Base-by-base conservation (phyloP, 2,113 vertebrate species). In the Thamnaconus septentrionalis region DNA sequence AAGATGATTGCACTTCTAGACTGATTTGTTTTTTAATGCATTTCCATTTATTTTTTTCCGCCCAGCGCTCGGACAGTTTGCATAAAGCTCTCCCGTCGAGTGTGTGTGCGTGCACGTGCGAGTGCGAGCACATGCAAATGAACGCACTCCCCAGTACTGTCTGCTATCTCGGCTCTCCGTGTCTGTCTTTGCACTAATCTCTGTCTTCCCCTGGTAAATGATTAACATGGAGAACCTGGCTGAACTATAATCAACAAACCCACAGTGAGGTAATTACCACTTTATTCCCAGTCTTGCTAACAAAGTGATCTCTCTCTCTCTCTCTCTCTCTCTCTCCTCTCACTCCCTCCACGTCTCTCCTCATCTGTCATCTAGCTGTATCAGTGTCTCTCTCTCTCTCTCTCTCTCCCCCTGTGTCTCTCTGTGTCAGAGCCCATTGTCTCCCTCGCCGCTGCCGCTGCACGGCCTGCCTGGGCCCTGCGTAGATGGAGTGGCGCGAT, bases 211-310 rank as follows among this genome's bases (percentile, higher is more conserved):
- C 71, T 67, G 69, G 77, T 86, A 85, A 92, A 89, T 88, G 83
- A 91, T 91, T 91, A 90, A 88, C 86, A 88, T 74, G 59, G 72
- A 83, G 82, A 88, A 89, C 85, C 84, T 84, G 88, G 81, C 71
- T 88, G 85, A 88, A 87, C 84, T 80, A 84, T 87, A 89, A 91
- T 92, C 83, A 92, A 87, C 87, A 85, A 82, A 88, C 80, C 84
- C 87, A 88, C 82, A 84, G 82, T 78, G 79, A 86, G 87, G 88
- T 91, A 91, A 91, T 91, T 87, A 89, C 85, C 62, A 84, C 88
- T 84, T 79, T 86, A 79, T 84, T 87, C 78, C 79, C 79, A 47
- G 81, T 72, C 79, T 76, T 85, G 78, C 78, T 82, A 82, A 83
- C 81, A 89, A 77, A 82, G 71, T 76, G 78, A 56, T 75, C 73